Conservation (phyloP, 2,888 invertebrate species). For the Orchesellides sinensis region DNA sequence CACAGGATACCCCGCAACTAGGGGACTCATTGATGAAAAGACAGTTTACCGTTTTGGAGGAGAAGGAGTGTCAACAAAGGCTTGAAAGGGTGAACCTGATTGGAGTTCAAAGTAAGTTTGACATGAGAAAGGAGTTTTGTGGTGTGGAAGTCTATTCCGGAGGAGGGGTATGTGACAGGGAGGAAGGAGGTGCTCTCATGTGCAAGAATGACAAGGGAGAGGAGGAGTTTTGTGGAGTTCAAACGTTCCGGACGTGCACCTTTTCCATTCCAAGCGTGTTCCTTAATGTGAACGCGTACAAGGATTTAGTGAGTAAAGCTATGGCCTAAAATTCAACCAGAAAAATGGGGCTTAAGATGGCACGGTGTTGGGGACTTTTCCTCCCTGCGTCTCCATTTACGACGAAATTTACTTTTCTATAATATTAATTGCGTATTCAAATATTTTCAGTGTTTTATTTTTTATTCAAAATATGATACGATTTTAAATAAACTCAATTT, state of each 20-base stretch:
- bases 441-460: too few relatives aligned
- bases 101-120: neutral
- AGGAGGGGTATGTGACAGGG: constrained; percentile 16
- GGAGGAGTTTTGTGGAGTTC: constrained; percentile 19
- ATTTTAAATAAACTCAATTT: too few relatives aligned
- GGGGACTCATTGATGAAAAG: neutral
- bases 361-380: too few relatives aligned
- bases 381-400: too few relatives aligned
- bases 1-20: neutral
- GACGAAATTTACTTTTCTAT: too few relatives aligned
- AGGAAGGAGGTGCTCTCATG: constrained; percentile 20
- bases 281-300: neutral
- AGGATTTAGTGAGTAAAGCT: too few relatives aligned
- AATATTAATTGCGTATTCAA: too few relatives aligned
- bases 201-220: constrained; percentile 5
- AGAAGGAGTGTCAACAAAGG: constrained; percentile 15
- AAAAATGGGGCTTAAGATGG: too few relatives aligned
- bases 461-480: too few relatives aligned
- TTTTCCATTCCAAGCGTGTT: constrained; percentile 16
- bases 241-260: neutral
- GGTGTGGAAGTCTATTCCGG: constrained; percentile 33
- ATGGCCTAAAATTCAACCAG: too few relatives aligned
- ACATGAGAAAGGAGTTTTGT: neutral
- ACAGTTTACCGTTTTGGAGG: constrained; percentile 4
- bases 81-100: neutral